Conservation (phyloP, 2,113 vertebrate genomes). For the Cebidichthys violaceus region DNA sequence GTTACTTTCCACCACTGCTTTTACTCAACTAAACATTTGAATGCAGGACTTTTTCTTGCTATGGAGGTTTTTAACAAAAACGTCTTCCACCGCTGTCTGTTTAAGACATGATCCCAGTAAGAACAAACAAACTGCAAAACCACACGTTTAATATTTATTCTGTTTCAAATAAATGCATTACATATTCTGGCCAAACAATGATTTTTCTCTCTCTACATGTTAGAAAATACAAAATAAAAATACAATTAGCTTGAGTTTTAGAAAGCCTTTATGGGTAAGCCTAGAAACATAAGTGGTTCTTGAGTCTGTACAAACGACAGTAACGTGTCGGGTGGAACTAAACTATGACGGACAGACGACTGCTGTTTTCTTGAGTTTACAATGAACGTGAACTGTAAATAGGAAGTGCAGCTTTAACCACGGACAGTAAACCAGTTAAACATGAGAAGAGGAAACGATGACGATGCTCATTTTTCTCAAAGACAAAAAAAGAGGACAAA, state of each 20-base stretch:
- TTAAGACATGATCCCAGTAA: neutral
- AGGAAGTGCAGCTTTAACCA: constrained; percentile 32
- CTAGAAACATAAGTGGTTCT: constrained; percentile 75
- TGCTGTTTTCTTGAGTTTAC: constrained; percentile 23
- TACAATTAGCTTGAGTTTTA: constrained; percentile 86
- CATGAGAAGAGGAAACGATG: constrained; percentile 22
- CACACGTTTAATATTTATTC: constrained; percentile 79
- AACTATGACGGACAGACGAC: constrained; percentile 21
- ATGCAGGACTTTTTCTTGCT: neutral
- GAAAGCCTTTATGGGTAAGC: constrained; percentile 76
- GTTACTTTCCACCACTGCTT: neutral
- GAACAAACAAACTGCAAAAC: constrained; percentile 54
- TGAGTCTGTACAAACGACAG: constrained; percentile 67
- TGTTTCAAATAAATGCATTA: constrained; percentile 91
- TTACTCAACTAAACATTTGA: neutral
- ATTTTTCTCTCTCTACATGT: constrained; percentile 75
- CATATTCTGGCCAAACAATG: constrained; percentile 87
- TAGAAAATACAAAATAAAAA: constrained; percentile 84
- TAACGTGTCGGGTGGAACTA: constrained; percentile 29
- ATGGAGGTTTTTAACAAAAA: neutral
- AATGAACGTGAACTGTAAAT: constrained; percentile 30
- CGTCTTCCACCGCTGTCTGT: neutral
- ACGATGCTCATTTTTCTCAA: neutral
- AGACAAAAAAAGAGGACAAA: neutral
- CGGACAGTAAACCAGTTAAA: constrained; percentile 34